Evolutionary conservation across 2,797 vertebrate species (phyloP).

Genomic region (Tadarida brasiliensis): DNA sequence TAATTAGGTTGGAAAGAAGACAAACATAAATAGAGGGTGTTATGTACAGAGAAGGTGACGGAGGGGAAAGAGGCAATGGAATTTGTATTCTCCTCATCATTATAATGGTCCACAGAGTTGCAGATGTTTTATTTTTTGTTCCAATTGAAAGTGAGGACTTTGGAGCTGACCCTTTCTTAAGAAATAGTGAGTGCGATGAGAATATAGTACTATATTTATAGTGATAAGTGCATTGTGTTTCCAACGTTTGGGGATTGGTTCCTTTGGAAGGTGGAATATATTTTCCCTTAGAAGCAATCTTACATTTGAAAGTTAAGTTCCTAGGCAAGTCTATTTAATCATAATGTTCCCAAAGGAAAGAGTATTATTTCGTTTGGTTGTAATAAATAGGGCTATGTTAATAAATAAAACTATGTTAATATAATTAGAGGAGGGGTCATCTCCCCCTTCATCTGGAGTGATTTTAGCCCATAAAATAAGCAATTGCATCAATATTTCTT

Average conservation of each 20-base stretch:
- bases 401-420: background rate
- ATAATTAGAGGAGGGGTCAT: background rate
- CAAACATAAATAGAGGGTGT: background rate
- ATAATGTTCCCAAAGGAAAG: background rate
- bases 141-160: conserved; percentile 48
- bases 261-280: background rate
- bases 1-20: conserved; percentile 42
- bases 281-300: background rate
- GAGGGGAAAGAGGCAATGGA: background rate
- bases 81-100: background rate
- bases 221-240: background rate
- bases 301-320: background rate
- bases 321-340: background rate
- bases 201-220: background rate
- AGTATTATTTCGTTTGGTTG: background rate
- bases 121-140: background rate
- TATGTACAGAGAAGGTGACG: background rate
- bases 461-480: background rate
- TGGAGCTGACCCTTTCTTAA: background rate
- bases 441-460: background rate
- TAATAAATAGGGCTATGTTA: background rate
- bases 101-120: background rate
- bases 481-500: background rate
- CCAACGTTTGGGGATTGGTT: background rate
- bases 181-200: background rate